phyloP scores from a whole-genome alignment of 1,140 invertebrate species.

The Mycetomoellerius zeteki region DNA sequence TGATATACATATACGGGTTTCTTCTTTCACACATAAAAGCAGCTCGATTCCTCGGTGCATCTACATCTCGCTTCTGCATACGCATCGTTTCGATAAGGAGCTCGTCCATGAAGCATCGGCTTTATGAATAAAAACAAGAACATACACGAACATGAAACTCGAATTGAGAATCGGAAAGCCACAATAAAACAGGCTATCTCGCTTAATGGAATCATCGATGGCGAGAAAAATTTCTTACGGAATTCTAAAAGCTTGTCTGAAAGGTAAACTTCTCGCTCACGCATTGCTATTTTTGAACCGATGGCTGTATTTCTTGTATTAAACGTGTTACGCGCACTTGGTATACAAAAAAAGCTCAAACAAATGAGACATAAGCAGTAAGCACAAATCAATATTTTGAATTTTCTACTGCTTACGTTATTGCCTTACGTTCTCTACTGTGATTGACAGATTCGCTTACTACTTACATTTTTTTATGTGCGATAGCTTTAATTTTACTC shows the following conservation, averaged over 20 bases:
- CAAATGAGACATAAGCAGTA: no score
- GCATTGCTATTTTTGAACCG: neutral
- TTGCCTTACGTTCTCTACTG: no score
- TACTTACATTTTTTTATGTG: no score
- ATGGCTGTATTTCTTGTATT: neutral
- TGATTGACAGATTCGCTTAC: no score
- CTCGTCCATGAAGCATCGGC: neutral
- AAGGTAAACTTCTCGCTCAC: neutral
- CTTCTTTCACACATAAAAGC: slow-evolving; percentile 3
- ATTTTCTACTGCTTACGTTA: no score
- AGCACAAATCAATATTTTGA: no score
- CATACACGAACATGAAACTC: slow-evolving; percentile 26
- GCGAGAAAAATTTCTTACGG: neutral
- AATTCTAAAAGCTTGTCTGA: neutral
- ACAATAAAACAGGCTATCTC: slow-evolving; percentile 48
- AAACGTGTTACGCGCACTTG: neutral
- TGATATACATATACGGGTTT: neutral
- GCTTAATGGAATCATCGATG: slow-evolving; percentile 56
- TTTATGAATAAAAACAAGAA: neutral
- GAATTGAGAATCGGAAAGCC: slow-evolving; percentile 34
- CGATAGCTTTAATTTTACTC: no score
- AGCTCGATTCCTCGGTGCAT: slow-evolving; percentile 40
- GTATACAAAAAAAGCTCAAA: no score
- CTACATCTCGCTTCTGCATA: slow-evolving; percentile 38
- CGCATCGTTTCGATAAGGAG: slow-evolving; percentile 11